phyloP scores from a whole-genome alignment of 2,797 vertebrate species.

The Danio jaintianensis region DNA sequence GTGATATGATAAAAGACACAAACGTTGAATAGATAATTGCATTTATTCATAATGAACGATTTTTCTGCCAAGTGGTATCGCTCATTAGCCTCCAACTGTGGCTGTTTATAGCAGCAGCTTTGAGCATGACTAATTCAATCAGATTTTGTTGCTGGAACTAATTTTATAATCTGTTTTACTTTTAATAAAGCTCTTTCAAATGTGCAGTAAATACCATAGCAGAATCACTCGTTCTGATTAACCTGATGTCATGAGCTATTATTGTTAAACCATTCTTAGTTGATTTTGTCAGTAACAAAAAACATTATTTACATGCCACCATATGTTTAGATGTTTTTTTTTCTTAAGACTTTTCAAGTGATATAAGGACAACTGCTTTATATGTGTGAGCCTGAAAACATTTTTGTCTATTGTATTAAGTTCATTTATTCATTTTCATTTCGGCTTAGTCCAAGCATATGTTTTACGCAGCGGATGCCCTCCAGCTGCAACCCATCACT shows the following conservation, averaged over 20 bases:
- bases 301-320: too few relatives aligned
- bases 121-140: background rate
- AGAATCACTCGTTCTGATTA: background rate
- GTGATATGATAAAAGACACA: slow-evolving; percentile 8
- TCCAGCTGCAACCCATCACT: too few relatives aligned
- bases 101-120: slow-evolving; percentile 6
- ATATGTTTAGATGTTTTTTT: too few relatives aligned
- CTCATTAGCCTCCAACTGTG: background rate
- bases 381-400: background rate
- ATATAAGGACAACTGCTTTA: background rate
- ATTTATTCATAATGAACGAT: slow-evolving; percentile 11
- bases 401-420: too few relatives aligned
- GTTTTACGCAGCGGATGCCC: too few relatives aligned
- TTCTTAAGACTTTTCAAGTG: too few relatives aligned
- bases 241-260: background rate
- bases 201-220: background rate
- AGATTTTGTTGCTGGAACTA: slow-evolving; percentile 8
- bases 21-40: slow-evolving; percentile 24
- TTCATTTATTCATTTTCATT: too few relatives aligned
- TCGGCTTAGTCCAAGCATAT: too few relatives aligned
- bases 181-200: background rate
- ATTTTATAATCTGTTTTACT: background rate
- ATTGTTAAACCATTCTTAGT: background rate
- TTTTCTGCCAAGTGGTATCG: slow-evolving; percentile 16
- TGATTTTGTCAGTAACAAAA: background rate